Evolutionary conservation across 2,113 vertebrate species (phyloP), one percentile per base, ranked within the genome.

Genomic region (Scomber japonicus): DNA sequence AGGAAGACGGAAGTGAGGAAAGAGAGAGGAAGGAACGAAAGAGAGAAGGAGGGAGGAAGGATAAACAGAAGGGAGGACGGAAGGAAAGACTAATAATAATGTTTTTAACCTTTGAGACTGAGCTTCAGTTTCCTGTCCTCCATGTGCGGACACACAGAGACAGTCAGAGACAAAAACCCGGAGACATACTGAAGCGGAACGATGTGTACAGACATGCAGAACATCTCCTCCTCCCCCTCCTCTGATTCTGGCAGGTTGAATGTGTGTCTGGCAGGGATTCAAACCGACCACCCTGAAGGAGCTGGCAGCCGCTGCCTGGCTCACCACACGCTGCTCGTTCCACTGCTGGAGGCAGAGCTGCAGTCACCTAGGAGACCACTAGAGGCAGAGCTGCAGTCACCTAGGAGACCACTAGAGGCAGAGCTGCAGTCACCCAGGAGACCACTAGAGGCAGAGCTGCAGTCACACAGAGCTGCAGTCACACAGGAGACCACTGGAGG

Each of bases 231-330:
- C 27, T 31, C 4, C 8, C 53, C 66, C 16, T 40, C 35, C 9
- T 35, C 35, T 35, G 0, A 8, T 5, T 45, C 61, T 76, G 70
- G 68, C 74, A 63, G 55, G 19, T 11, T 10, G 24, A 15, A 49
- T 45, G 12, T 40, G 66, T 0, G 61, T 71, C 62, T 54, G 74
- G 85, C 70, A 59, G 63, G 74, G 74, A 83, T 67, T 88, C 88
- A 88, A 80, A 86, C 82, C 68, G 45, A 59, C 80, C 83, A 83
- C 88, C 80, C 74, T 17, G 61, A 51, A 81, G 83, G 67, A 74
- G 78, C 78, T 71, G 83, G 83, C 83, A 61, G 24, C 56, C 11
- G 17, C 16, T 73, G 88, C 69, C 73, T 70, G 82, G 82, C 83
- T 76, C 80, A 70, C 72, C 80, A 46, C 63, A 61, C 55, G n/a